Base-by-base conservation (phyloP, 1,140 invertebrate species). In the Coptotermes formosanus region DNA sequence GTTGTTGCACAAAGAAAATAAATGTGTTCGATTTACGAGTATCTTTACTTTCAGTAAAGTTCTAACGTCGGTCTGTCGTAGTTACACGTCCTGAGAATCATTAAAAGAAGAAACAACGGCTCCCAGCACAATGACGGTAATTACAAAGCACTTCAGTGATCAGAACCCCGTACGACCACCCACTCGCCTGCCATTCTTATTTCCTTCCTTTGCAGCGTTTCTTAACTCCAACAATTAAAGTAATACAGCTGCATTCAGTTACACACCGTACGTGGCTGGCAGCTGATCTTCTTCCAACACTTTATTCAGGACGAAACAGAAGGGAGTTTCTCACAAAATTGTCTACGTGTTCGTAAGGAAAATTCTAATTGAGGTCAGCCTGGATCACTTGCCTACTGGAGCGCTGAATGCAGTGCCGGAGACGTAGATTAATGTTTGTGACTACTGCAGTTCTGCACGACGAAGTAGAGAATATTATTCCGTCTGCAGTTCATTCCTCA, bases 121-220 rank as follows among this genome's bases (percentile, higher is more conserved):
- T 25, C 64, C n/a, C 25, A 75, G 64, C 25, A 75, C 64, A 75
- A 75, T 75, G 64, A 75, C n/a, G 64, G 64, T 25, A 75, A 75
- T 75, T 75, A 75, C 64, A 75, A 75, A 75, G 64, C 64, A 75
- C 64, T 75, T 8, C 64, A 75, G 64, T 75, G 64, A 75, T 30
- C 64, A 75, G 64, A 30, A 75, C 64, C 12, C 64, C 16, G 64
- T n/a, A 55, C 4, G 52, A 0, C 19, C 52, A 55, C 64, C n/a
- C 64, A 25, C 30, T 30, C n/a, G 7, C 64, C 64, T 9, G 25
- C 16, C 7, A 12, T 75, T 14, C 9, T 8, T 30, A 30, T 8
- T 25, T 75, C 64, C 64, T 25, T 6, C 25, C 64, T 30, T 75
- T 16, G 14, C 14, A 19, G 52, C 52, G 14, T 21, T 21, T 55